Evolutionary conservation across 2,888 invertebrate species (phyloP), one percentile per base, ranked within the genome.

Genomic region (Elegia similella): DNA sequence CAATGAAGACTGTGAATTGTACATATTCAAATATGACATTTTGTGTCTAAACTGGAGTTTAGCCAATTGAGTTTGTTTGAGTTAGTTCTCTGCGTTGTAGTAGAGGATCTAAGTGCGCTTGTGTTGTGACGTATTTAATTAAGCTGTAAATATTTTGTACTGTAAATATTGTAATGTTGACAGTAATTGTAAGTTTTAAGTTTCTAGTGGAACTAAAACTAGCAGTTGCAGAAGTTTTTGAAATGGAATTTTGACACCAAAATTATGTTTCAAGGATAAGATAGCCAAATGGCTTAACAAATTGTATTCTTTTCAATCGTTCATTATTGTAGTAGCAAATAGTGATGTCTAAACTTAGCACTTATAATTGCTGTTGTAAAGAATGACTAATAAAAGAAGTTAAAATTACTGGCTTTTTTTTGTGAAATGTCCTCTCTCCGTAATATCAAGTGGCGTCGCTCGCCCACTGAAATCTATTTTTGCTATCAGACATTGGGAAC

Each of bases 141-240:
- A 80, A 81, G 78, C 64, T 88, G 88, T 88, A 88, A 84, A 89
- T 89, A 86, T 80, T 79, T 78, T 78, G 52, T 76, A 76, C 56
- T 84, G 80, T 87, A 84, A 76, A 84, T 83, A 82, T 62, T 73
- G 66, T 67, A 63, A 68, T 67, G 56, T 67, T 59, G 59, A 66
- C 86, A 87, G 87, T 81, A 64, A 85, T 89, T 88, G 84, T 89
- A 86, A 88, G 88, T 87, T 82, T 76, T 81, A 80, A 65, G 82
- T 83, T 80, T 80, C 66, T 62, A 57, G 62, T 5, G 61, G 66
- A 70, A 69, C 72, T 71, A 38, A 64, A 73, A 76, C 74, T 71
- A 60, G 64, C 76, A 76, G 76, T 78, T 76, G 69, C 65, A 58
- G 57, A 64, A 62, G 63, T 66, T 62, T 63, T 60, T 69, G 68